Conservation (phyloP, 2,888 invertebrate genomes). For the Lordiphosa fenestrarum region DNA sequence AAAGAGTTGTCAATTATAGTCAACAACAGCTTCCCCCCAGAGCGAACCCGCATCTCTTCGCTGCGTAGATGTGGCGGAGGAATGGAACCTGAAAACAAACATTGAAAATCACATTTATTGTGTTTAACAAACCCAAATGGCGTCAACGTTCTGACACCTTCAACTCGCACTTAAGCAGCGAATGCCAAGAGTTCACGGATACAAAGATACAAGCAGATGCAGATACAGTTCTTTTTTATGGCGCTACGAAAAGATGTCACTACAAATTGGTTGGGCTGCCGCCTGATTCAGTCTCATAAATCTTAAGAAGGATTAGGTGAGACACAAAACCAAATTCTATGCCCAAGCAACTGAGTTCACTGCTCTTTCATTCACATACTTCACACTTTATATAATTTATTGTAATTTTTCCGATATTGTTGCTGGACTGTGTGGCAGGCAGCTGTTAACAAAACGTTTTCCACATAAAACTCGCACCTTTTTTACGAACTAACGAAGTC, state of each 20-base stretch:
- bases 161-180: conserved; percentile 21
- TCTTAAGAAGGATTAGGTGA: conserved; percentile 43
- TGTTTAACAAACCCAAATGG: conserved; percentile 71
- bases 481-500: conserved; percentile 29
- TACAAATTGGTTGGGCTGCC: conserved; percentile 64
- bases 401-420: conserved; percentile 55
- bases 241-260: conserved; percentile 68
- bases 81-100: conserved; percentile 45
- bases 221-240: conserved; percentile 49
- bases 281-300: conserved; percentile 69
- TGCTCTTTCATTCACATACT: conserved; percentile 48
- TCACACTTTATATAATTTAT: conserved; percentile 76
- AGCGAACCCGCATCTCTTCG: conserved; percentile 39
- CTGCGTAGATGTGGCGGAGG: conserved; percentile 2
- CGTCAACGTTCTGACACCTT: conserved; percentile 61
- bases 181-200: conserved; percentile 31
- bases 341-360: conserved; percentile 30
- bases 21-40: conserved; percentile 36
- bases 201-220: conserved; percentile 8
- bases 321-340: conserved; percentile 7
- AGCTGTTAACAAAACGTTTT: conserved; percentile 75
- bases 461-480: conserved; percentile 72
- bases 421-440: conserved; percentile 32
- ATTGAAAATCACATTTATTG: conserved; percentile 67
- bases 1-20: conserved; percentile 71